Conservation (phyloP, 2,113 vertebrate genomes). For the Odobenus rosmarus region DNA sequence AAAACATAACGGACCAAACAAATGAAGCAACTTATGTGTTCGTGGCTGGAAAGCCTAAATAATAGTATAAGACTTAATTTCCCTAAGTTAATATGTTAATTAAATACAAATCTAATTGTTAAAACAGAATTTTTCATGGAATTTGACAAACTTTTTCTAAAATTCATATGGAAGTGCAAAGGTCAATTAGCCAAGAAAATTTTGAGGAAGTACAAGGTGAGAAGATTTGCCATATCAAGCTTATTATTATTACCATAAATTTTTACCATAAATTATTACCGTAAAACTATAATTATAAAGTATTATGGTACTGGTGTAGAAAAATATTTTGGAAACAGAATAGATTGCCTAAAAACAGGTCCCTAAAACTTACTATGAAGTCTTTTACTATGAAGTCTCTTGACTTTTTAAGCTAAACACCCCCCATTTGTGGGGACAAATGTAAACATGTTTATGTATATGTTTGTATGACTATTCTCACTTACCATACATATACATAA, state of each 20-base stretch:
- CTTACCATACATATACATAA: slow-evolving; percentile 4
- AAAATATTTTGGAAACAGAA: not conserved
- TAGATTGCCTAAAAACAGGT: not conserved
- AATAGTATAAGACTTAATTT: slow-evolving; percentile 4
- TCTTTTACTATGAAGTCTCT: not conserved
- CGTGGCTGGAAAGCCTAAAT: not conserved
- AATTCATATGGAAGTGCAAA: not conserved
- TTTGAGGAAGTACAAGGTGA: not conserved
- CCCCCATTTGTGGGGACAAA: not conserved
- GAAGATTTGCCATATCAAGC: not conserved
- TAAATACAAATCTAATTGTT: slow-evolving; percentile 2
- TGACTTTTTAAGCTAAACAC: not conserved
- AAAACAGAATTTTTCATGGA: not conserved
- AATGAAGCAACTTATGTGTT: not conserved
- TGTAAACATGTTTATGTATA: not conserved
- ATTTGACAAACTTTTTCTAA: not conserved
- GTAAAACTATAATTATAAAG: not conserved
- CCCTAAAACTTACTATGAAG: not conserved
- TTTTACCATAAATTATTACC: not conserved
- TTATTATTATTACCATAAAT: not conserved
- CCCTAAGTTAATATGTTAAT: not conserved
- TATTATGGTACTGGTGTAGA: not conserved
- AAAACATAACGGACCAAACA: not conserved
- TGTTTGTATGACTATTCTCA: not conserved
- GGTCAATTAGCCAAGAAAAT: not conserved